These are phyloP conservation scores for Ia io DNA, from an alignment of 2,113 vertebrate genomes.

Conservation along the genomic window DNA sequence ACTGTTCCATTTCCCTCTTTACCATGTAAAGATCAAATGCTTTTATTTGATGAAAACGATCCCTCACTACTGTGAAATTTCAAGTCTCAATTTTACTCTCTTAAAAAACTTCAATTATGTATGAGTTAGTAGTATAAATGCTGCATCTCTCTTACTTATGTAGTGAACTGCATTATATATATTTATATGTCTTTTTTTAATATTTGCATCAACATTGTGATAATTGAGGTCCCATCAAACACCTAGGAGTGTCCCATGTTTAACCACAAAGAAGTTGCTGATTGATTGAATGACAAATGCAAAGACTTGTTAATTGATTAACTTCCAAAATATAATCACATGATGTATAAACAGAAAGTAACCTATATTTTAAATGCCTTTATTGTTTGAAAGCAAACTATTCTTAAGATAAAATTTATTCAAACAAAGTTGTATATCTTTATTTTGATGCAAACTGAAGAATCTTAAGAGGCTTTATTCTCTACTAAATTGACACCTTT, in stretches of 20 bases:
- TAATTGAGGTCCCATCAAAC: background rate
- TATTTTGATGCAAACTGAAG: background rate
- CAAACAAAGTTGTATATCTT: background rate
- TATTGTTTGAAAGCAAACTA: background rate
- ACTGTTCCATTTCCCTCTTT: background rate
- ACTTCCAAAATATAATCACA: background rate
- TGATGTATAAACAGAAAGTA: background rate
- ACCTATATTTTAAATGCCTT: background rate
- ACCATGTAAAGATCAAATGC: background rate
- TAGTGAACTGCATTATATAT: background rate
- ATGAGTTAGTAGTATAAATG: background rate
- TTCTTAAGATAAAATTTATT: background rate
- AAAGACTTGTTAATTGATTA: background rate
- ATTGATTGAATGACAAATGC: background rate
- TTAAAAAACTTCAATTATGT: background rate
- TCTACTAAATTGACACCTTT: background rate
- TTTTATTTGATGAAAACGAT: background rate
- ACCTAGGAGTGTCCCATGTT: background rate
- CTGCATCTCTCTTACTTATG: background rate
- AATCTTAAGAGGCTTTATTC: background rate
- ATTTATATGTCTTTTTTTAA: background rate
- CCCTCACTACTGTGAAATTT: background rate
- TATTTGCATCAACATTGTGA: background rate
- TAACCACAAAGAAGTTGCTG: background rate
- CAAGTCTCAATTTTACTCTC: background rate